Conservation (phyloP, 2,797 vertebrate genomes). For the Pipistrellus pygmaeus region DNA sequence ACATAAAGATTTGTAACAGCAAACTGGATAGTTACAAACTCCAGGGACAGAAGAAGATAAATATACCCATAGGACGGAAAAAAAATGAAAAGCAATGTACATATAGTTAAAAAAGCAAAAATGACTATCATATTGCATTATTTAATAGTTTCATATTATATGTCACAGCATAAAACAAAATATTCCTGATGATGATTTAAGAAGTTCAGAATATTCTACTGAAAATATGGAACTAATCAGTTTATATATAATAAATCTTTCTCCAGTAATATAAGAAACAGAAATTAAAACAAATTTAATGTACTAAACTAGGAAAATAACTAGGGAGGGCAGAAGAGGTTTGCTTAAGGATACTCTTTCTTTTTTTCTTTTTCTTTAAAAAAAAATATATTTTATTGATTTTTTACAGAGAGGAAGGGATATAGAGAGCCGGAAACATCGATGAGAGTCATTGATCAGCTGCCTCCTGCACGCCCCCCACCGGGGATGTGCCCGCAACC, state of each 20-base stretch:
- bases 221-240: slow-evolving; percentile 4
- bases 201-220: slow-evolving; percentile 4
- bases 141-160: not conserved
- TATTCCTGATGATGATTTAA: slow-evolving; percentile 14
- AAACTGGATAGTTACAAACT: slow-evolving; percentile 39
- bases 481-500: too few species aligned
- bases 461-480: too few species aligned
- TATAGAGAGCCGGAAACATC: too few species aligned
- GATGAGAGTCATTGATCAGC: too few species aligned
- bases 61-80: not conserved
- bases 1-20: not conserved
- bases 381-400: too few species aligned
- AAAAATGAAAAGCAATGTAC: slow-evolving; percentile 34
- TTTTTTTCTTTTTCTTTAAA: too few species aligned
- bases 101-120: slow-evolving; percentile 21
- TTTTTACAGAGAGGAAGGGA: too few species aligned
- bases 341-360: not conserved
- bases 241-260: slow-evolving; percentile 40
- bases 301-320: slow-evolving; percentile 47
- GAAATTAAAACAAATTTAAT: slow-evolving; percentile 39
- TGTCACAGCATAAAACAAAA: slow-evolving; percentile 45
- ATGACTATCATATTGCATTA: not conserved
- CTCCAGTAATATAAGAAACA: slow-evolving; percentile 18
- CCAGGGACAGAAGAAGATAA: not conserved
- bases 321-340: not conserved